These are phyloP conservation scores for Amazona vittata DNA, from an alignment of 2,113 vertebrate species.

Conservation along the genomic window DNA sequence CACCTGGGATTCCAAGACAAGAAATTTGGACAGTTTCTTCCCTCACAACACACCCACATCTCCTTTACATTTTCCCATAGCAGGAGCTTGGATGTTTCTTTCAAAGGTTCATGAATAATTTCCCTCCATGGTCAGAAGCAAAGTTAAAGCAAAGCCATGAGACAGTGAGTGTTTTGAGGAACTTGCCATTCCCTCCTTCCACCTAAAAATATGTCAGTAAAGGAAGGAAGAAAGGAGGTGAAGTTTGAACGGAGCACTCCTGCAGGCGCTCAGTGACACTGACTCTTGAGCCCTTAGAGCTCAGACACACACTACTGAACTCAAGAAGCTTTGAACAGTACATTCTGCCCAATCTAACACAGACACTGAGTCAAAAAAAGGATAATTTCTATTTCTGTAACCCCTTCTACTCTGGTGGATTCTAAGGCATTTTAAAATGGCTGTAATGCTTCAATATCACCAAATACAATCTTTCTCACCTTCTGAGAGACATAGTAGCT, in stretches of 20 bases:
- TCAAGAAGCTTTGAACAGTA: not conserved
- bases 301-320: not conserved
- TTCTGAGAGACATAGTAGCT: not conserved
- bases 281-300: not conserved
- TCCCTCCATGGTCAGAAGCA: not conserved
- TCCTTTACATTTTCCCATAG: not conserved
- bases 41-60: not conserved
- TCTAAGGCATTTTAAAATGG: not conserved
- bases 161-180: not conserved
- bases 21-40: not conserved
- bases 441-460: not conserved
- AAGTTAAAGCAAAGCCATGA: not conserved
- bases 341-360: not conserved
- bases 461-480: not conserved
- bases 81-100: not conserved
- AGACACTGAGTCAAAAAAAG: not conserved
- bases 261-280: accelerated
- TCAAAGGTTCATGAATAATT: not conserved
- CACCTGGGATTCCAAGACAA: not conserved
- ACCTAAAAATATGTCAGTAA: accelerated
- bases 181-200: not conserved
- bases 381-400: not conserved
- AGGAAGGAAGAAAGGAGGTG: not conserved
- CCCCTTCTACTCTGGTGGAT: not conserved
- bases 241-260: not conserved